These are phyloP conservation scores for Pterocles gutturalis DNA, from an alignment of 2,113 vertebrate species.

Conservation along the genomic window DNA sequence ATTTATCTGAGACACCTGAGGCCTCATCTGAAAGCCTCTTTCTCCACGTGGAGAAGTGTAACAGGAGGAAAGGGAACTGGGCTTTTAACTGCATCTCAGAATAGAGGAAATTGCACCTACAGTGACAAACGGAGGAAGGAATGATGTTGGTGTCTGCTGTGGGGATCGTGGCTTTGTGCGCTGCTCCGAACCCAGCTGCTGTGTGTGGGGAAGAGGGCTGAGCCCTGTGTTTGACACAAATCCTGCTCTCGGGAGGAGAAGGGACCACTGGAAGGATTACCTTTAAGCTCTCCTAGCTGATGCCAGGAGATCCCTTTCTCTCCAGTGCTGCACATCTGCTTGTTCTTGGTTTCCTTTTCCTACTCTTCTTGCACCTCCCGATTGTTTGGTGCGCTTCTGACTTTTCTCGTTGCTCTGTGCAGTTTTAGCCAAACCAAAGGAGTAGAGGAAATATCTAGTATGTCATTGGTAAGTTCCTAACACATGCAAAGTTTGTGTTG, in stretches of 20 bases:
- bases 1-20: neutral
- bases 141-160: neutral
- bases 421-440: neutral
- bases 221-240: fast-evolving
- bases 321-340: neutral
- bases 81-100: neutral
- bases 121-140: neutral
- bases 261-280: neutral
- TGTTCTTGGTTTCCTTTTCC: neutral
- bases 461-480: neutral
- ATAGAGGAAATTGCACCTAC: neutral
- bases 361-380: fast-evolving
- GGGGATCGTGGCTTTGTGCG: neutral
- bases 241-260: neutral
- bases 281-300: neutral
- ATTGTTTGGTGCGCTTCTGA: neutral
- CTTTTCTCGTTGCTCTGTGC: neutral
- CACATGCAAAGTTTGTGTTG: neutral
- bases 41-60: neutral
- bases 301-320: neutral
- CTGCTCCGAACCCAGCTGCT: neutral
- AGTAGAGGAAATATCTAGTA: neutral
- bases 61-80: neutral
- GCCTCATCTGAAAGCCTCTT: neutral
- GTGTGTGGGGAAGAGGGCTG: neutral